Evolutionary conservation across 2,797 vertebrate genomes (phyloP), one percentile per base, ranked within the genome.

Genomic region (Cirrhinus mrigala): DNA sequence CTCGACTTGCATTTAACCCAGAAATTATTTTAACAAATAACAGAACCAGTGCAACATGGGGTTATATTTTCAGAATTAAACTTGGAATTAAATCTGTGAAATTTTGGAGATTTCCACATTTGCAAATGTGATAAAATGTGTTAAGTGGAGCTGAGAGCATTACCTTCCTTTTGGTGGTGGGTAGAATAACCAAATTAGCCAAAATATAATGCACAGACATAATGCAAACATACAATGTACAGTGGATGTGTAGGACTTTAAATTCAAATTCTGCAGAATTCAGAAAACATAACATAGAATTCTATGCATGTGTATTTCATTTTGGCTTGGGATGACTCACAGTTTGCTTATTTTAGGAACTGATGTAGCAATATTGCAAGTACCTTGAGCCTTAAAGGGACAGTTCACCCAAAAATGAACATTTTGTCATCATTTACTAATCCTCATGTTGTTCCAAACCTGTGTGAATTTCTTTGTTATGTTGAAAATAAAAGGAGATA

Each of bases 1-100:
- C 76, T 62, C 76, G 24, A 44, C 33, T 44, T 22, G 18, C 33
- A 56, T 76, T 76, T 22, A 60, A 78, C 54, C 44, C 69, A 48
- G 44, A 44, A 11, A 15, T 11, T 78, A 60, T n/a, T 78, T 44
- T 6, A 60, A 44, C 75, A 6, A 75, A 75, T n/a, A n/a, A 76
- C 20, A 37, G 74, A 20, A 76, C 2, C 20, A 40, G 6, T 1
- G 12, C 12, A 76, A 76, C 52, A 6, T 76, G 20, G 68, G 37
- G 37, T 44, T 12, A 44, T 70, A n/a, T 44, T 70, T 70, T 44
- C 44, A 37, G 33, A 37, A 37, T 10, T 27, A 3, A 52, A 50
- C 16, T 74, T 2, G 27, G 44, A 27, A 48, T 24, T 46, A 2
- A 50, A 50, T 73, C 29, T 50, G 46, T 6, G 24, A 27, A 18